Evolutionary conservation across 37 sponge, comb jelly and placozoan genomes (phyloP), one percentile per base, ranked within the genome.

Genomic region (Aphrocallistes beatrix): DNA sequence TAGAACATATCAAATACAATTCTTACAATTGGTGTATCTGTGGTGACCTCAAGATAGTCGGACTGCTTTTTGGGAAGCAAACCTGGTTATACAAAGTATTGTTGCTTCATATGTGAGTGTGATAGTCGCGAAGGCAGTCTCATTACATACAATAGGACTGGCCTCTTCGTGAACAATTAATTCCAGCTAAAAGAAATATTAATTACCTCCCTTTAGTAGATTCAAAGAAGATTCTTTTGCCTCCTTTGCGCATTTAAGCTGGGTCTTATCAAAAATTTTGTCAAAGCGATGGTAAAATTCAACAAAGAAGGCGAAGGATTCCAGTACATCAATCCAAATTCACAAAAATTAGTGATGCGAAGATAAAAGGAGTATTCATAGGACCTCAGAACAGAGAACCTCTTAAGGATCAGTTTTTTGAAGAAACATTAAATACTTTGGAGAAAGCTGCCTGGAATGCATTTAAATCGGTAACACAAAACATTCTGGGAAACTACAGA

Each of bases 11-110:
- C 25, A 39, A 82, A 23, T 82, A 40, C 39, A 17, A 82, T n/a
- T 8, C 23, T 21, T 23, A 82, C 45, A 38, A 82, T 40, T 82
- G 83, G 83, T 21, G 6, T 37, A 82, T 39, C 45, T 82, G 83
- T 82, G 39, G 83, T 23, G 83, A 82, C 45, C 28, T 82, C n/a
- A 40, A 82, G 28, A 82, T 82, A 21, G 23, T 39, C n/a, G n/a
- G 45, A 23, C 37, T 39, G n/a, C 83, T 82, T 40, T 39, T 82
- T 21, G 83, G 83, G 6, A 23, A 21, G 83, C 83, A 82, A n/a
- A 82, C 25, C 83, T 25, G 39, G 83, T 25, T 82, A 40, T 82
- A 82, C 83, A 82, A 82, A 39, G 39, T 39, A 82, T 23, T 23
- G 39, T 17, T 82, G 83, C 39, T 82, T 82, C 39, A 23, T 82